Conservation (phyloP, 2,888 invertebrate genomes). For the Leptopilina drosophilae region DNA sequence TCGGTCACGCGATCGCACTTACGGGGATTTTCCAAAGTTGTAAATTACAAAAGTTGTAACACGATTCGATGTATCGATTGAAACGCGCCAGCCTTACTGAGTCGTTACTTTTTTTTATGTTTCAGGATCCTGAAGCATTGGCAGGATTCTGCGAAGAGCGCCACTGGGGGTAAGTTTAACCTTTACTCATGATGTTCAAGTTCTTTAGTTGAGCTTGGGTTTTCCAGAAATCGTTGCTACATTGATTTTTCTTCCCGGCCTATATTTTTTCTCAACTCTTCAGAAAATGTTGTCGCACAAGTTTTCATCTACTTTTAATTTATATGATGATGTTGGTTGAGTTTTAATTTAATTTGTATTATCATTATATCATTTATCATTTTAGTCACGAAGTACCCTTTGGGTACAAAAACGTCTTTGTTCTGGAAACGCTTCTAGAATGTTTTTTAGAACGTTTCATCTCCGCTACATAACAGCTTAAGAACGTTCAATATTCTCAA, state of each 20-base stretch:
- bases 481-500: too few relatives aligned
- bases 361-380: too few relatives aligned
- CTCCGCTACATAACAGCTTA: too few relatives aligned
- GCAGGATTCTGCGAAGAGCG: conserved; percentile 51
- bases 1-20: conserved; percentile 63
- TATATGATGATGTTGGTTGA: too few relatives aligned
- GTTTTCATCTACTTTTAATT: neutral
- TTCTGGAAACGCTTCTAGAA: too few relatives aligned
- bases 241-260: conserved; percentile 43
- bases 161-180: conserved; percentile 61
- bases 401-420: too few relatives aligned
- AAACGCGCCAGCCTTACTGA: conserved; percentile 53
- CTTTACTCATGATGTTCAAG: conserved; percentile 30
- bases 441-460: too few relatives aligned
- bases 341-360: neutral
- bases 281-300: neutral
- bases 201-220: conserved; percentile 44
- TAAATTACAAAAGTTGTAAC: conserved; percentile 71
- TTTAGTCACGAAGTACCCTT: too few relatives aligned
- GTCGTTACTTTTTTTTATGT: conserved; percentile 60
- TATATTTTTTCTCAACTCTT: conserved; percentile 1
- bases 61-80: conserved; percentile 56
- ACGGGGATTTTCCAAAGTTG: conserved; percentile 64
- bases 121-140: conserved; percentile 64
- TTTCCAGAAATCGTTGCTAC: conserved; percentile 46